Evolutionary conservation across 1,140 invertebrate species (phyloP), one percentile per base, ranked within the genome.

Genomic region (Ruditapes philippinarum): DNA sequence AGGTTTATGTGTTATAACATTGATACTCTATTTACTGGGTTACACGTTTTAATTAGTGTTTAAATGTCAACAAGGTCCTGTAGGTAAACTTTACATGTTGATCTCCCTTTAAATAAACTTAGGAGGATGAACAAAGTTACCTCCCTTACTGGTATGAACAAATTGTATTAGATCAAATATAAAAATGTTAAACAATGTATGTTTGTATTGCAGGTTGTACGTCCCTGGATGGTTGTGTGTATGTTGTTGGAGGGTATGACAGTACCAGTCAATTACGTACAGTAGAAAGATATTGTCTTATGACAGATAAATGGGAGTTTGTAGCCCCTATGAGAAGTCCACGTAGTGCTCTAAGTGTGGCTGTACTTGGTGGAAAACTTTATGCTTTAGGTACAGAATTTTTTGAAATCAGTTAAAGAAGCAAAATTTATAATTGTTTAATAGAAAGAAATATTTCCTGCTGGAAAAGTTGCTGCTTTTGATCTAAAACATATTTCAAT

Each of bases 261-360:
- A 94, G 94, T 80, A 90, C 79, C 25, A 94, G 92, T 78, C 95
- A 96, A 89, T 89, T 96, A 28, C 88, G 91, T 14, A 90, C 94
- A 9, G 96, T 96, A 11, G 96, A 96, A 89, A 74, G 95, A 22
- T 96, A 94, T 85, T 94, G 94, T 80, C 91, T 94, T 12, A 89
- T 92, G 60, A 91, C 91, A 36, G 92, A 95, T 25, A 89, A 92
- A 33, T 96, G 96, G 96, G 93, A 95, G 83, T 93, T 95, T 93
- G 93, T 95, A 19, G 82, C 94, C 5, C 91, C 94, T 9, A 95
- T 96, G 95, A 95, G 90, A 97, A 98, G 86, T 97, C 97, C 90
- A 97, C 96, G 98, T 70, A 98, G 98, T 96, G 97, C 98, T 86
- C 97, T 98, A 12, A 98, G 98, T 45, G 98, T 98, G 11, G 98